Evolutionary conservation across 2,113 vertebrate genomes (phyloP).

Genomic region (Heliornis fulica): DNA sequence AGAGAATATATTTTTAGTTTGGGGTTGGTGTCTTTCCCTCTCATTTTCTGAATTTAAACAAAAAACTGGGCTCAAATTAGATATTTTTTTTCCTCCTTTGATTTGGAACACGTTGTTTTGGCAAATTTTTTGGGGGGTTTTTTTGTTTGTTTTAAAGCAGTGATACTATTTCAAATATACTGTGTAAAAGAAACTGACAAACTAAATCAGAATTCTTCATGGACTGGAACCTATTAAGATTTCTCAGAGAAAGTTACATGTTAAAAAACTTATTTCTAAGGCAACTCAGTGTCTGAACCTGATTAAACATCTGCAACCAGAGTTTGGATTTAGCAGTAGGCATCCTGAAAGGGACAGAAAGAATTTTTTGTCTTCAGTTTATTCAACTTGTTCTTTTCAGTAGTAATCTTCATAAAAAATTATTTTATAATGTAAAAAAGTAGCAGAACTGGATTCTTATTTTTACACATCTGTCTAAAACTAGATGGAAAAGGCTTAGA

Average conservation of each 20-base stretch:
- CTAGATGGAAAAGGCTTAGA: background rate
- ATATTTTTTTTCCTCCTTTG: too few species aligned
- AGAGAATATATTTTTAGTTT: background rate
- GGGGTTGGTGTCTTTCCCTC: too few species aligned
- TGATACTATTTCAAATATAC: background rate
- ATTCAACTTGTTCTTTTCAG: background rate
- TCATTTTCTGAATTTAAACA: background rate
- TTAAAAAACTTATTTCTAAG: background rate
- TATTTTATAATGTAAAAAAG: background rate
- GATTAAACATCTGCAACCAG: background rate
- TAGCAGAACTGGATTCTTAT: background rate
- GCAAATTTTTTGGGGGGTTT: too few species aligned
- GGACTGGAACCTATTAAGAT: background rate
- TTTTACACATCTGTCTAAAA: background rate
- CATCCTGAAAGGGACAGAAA: background rate
- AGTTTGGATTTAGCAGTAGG: background rate
- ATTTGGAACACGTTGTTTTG: too few species aligned
- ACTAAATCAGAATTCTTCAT: background rate
- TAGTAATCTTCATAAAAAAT: background rate
- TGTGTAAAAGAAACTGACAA: background rate
- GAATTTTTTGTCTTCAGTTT: background rate
- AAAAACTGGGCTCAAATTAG: background rate
- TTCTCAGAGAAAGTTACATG: background rate
- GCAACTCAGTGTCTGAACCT: background rate
- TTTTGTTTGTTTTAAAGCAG: background rate